phyloP scores from a whole-genome alignment of 2,797 vertebrate genomes.

The Helarctos malayanus region DNA sequence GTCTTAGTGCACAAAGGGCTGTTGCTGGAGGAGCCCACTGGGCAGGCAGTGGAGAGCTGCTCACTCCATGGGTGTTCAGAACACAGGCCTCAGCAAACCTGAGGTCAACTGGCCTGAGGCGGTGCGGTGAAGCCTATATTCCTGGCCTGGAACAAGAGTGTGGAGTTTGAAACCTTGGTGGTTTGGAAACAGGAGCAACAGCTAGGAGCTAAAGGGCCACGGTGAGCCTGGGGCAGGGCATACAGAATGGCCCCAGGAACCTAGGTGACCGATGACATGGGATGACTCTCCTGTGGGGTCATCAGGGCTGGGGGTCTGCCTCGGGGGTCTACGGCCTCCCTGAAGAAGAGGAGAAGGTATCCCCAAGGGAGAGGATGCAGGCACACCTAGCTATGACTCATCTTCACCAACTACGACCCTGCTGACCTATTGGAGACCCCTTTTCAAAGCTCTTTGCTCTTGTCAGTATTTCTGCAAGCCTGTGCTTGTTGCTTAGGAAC shows the following conservation, averaged over 20 bases:
- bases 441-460: background rate
- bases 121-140: background rate
- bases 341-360: background rate
- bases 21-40: background rate
- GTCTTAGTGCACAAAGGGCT: background rate
- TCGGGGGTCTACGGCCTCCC: background rate
- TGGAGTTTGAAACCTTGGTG: background rate
- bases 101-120: background rate
- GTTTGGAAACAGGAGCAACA: background rate
- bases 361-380: background rate
- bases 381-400: background rate
- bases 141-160: background rate
- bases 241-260: background rate
- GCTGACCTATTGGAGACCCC: background rate
- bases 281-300: background rate
- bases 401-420: background rate
- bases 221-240: background rate
- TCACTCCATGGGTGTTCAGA: background rate
- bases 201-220: background rate
- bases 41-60: background rate
- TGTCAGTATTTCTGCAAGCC: background rate
- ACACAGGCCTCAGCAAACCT: background rate
- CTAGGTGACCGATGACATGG: background rate
- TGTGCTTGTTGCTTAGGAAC: constrained; percentile 57
- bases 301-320: background rate